phyloP scores from a whole-genome alignment of 2,888 invertebrate species.

The Diaphora mendica region DNA sequence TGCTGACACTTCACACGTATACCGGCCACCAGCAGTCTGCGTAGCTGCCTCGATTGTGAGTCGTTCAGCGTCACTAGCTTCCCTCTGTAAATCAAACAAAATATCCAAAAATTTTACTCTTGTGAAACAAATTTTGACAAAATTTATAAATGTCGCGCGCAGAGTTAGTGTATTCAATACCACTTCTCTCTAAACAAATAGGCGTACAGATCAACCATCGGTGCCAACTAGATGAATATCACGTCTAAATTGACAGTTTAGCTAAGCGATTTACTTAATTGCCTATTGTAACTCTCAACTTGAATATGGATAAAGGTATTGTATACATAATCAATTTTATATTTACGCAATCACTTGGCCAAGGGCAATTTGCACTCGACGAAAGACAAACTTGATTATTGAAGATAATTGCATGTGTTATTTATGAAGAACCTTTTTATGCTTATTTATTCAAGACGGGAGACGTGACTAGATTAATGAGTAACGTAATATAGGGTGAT shows the following conservation, averaged over 20 bases:
- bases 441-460: slow-evolving; percentile 9
- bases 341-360: slow-evolving; percentile 41
- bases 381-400: slow-evolving; percentile 15
- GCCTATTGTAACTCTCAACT: slow-evolving; percentile 34
- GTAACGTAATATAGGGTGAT: slow-evolving; percentile 1
- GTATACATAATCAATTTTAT: slow-evolving; percentile 48
- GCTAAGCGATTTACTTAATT: slow-evolving; percentile 41
- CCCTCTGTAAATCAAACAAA: slow-evolving; percentile 38
- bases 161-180: not conserved
- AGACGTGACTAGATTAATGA: slow-evolving; percentile 21
- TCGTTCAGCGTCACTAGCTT: slow-evolving; percentile 78
- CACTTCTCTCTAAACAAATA: not conserved
- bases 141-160: not conserved
- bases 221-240: slow-evolving; percentile 9
- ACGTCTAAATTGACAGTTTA: not conserved
- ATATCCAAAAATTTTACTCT: no score
- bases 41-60: slow-evolving; percentile 89
- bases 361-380: slow-evolving; percentile 7
- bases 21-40: slow-evolving; percentile 88
- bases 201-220: not conserved
- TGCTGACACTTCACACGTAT: slow-evolving; percentile 91
- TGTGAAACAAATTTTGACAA: not conserved
- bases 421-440: slow-evolving; percentile 24
- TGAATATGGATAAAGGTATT: slow-evolving; percentile 42
- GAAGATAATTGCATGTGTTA: slow-evolving; percentile 24